Evolutionary conservation across 1,140 invertebrate species (phyloP), one percentile per base, ranked within the genome.

Genomic region (Mya arenaria): DNA sequence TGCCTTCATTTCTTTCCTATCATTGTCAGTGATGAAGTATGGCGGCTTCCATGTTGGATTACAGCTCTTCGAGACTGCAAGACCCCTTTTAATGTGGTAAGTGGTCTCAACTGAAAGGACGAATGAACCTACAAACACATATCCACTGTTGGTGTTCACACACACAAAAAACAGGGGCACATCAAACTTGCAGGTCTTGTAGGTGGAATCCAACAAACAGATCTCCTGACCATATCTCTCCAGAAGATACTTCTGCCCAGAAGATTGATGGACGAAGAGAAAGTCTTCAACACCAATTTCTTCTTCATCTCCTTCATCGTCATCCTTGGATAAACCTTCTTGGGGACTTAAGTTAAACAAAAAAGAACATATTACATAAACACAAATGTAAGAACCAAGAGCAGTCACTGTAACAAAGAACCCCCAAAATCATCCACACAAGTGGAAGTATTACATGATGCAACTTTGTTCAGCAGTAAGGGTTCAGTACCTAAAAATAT

Each of bases 191-290:
- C 60, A 79, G 15, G 68, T 82, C 19, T 72, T 81, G 72, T 86
- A 87, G 5, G 86, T 86, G 13, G 86, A 68, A 84, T 87, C 86
- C 36, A 87, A 39, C 3, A 86, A 63, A 28, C 82, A 77, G n/a
- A 85, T 83, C 48, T 3, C 1, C 25, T 52, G 48, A n/a, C 48
- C 48, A 52, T 52, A 52, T 52, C 48, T 17, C 48, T 52, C 48
- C 25, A 3, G 25, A 52, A 52, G 4, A 52, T 52, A 23, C 48
- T 52, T 52, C 25, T 52, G 48, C 19, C 17, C 48, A 52, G 19
- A n/a, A 4, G 48, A 52, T 23, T 52, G 48, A 52, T 52, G 48
- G 48, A 52, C 48, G 25, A 52, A 52, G 25, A 52, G 48, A 52
- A 52, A 52, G 17, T 52, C 48, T n/a, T 52, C 48, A 17, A n/a